Base-by-base conservation (phyloP, 1,140 invertebrate species). In the Eulimnadia texana region DNA sequence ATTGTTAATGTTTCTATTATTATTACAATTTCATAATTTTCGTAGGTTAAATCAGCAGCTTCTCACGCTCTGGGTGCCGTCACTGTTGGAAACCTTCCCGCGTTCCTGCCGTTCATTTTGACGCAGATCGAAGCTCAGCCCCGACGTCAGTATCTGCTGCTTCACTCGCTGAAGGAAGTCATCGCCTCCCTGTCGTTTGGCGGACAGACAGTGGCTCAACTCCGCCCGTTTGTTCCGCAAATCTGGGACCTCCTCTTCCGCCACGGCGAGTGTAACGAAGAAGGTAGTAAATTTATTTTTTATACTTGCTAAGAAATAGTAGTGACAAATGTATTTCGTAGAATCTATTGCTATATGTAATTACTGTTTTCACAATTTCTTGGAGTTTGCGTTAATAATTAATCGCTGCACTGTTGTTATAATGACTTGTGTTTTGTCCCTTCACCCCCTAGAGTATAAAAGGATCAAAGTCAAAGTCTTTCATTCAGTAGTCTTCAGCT, bases 121-220 rank as follows among this genome's bases (percentile, higher is more conserved):
- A 80, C 85, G 53, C 92, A 98, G 77, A 98, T 98, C 64, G 88
- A 96, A 69, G 80, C 82, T 23, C 89, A 96, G 68, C 90, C 93
- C 0, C 93, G 91, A 70, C 78, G 92, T 64, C 95, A 99, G 72
- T 99, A 99, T 75, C 78, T 99, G 24, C 76, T 99, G 19, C 73
- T 99, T 51, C 94, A 98, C 77, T 97, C 95, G 1, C 76, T 99
- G 1, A 97, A 98, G 80, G 96, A 98, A 80, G 90, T 94, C 71
- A 72, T 47, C 33, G 29, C 52, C 42, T 61, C 16, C n/a, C 28
- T 57, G 25, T 57, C 55, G 20, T 33, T 57, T 57, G 55, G 55
- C 11, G 33, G 27, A 13, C 27, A 57, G 28, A 33, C 55, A 10
- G 68, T 68, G 11, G 65, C 68, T 47, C 62, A 68, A 22, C 57